These are phyloP conservation scores for Lasioglossum vierecki DNA, from an alignment of 2,888 invertebrate species.

Conservation along the genomic window DNA sequence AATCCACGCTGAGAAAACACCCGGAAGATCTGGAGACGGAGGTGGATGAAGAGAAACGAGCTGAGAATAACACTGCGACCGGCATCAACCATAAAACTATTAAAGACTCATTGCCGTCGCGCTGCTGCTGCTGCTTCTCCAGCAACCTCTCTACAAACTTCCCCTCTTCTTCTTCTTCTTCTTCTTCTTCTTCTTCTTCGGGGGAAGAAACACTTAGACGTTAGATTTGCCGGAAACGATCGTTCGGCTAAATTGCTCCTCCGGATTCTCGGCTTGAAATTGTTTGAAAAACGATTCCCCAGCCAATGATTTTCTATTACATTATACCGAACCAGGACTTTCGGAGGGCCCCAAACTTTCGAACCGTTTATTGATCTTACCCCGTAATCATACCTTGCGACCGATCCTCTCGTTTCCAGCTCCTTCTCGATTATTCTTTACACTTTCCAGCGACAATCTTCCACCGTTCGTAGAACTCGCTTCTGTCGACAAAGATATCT, in stretches of 20 bases:
- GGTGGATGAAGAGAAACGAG: conserved; percentile 53
- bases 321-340: not conserved
- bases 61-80: conserved; percentile 68
- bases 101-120: conserved; percentile 75
- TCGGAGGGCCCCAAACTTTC: not conserved
- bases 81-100: conserved; percentile 76
- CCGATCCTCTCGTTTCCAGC: not conserved
- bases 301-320: not conserved
- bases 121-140: conserved; percentile 62
- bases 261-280: not conserved
- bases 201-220: conserved; percentile 50
- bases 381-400: not conserved
- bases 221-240: conserved; percentile 34
- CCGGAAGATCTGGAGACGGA: conserved; percentile 35
- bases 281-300: conserved; percentile 12
- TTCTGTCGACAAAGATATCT: not conserved
- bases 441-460: not conserved
- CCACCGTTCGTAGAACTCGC: not conserved
- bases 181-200: not conserved
- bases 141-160: conserved; percentile 54
- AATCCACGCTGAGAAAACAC: conserved; percentile 45
- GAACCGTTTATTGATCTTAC: not conserved
- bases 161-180: not conserved
- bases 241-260: conserved; percentile 17
- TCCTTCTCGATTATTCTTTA: not conserved